Base-by-base conservation (phyloP, 2,113 vertebrate species). In the Tachysurus vachellii region DNA sequence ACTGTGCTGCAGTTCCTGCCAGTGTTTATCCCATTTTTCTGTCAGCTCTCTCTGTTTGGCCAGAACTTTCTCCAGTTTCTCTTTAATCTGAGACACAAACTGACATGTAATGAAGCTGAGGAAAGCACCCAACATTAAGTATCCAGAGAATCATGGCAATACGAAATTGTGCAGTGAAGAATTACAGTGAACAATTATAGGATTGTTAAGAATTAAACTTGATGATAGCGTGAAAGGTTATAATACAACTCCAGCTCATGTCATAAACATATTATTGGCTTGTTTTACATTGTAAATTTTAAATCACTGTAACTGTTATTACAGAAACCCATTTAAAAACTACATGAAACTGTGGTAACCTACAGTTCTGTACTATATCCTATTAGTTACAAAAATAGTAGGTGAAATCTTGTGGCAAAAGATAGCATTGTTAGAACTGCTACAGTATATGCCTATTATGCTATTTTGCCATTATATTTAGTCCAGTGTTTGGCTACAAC, bases 1-100 rank as follows among this genome's bases (percentile, higher is more conserved):
- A 98, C 98, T 95, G 90, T 99, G 97, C 92, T 99, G 97, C 9
- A 99, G 93, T 91, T 95, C 93, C 28, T 97, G 97, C 98, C 97
- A 99, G 79, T 98, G 97, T 80, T 94, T 96, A 88, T 99, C 97
- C 97, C 97, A 99, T 92, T 97, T 97, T 85, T 97, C 97, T 10
- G 91, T 93, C 90, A 99, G 93, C 88, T 98, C 97, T 59, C 95
- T 95, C 92, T 97, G 97, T 93, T 97, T 97, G 0, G 93, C 88
- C 53, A 96, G 86, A 84, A 99, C 94, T 92, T 95, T 97, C 87
- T 99, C 98, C 94, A 99, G 89, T 88, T 96, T 97, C 23, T 95
- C 94, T 92, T 96, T 97, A 91, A 99, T 97, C 98, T 99, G 91
- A 91, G 47, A 91, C 83, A 86, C 19, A 79, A 26, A 54, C 26